phyloP scores from a whole-genome alignment of 1,140 invertebrate genomes.

The Cydia amplana region DNA sequence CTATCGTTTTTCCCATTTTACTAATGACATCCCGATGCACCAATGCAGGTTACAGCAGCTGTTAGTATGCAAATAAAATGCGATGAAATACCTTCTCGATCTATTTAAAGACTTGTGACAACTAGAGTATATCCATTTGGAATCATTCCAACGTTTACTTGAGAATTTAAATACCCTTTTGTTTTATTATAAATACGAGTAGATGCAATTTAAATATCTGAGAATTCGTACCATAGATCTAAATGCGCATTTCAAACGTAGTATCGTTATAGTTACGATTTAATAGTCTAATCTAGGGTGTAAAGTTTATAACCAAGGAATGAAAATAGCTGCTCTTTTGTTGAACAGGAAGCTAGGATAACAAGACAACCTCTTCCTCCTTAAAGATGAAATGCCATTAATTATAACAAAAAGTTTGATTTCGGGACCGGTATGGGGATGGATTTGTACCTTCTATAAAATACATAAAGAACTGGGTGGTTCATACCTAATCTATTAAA shows the following conservation, averaged over 20 bases:
- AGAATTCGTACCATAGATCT: neutral
- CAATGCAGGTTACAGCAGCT: slow-evolving; percentile 48
- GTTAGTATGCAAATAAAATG: slow-evolving; percentile 57
- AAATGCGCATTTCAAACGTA: neutral
- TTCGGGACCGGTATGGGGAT: no score
- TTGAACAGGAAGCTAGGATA: no score
- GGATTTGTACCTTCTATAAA: no score
- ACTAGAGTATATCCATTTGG: slow-evolving; percentile 64
- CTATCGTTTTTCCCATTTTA: neutral
- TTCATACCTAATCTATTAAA: no score
- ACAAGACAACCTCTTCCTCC: no score
- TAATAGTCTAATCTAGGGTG: no score
- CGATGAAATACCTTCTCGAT: slow-evolving; percentile 61
- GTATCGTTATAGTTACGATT: no score
- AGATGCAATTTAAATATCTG: neutral
- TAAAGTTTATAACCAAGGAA: no score
- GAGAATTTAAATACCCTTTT: slow-evolving; percentile 36
- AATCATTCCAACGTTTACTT: slow-evolving; percentile 60
- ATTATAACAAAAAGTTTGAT: no score
- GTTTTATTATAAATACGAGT: neutral
- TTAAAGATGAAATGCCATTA: no score
- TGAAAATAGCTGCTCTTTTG: no score
- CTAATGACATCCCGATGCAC: neutral
- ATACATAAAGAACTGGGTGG: no score
- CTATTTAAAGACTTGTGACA: slow-evolving; percentile 67